These are phyloP conservation scores for Oenanthe melanoleuca DNA, from an alignment of 2,113 vertebrate species.

Conservation along the genomic window DNA sequence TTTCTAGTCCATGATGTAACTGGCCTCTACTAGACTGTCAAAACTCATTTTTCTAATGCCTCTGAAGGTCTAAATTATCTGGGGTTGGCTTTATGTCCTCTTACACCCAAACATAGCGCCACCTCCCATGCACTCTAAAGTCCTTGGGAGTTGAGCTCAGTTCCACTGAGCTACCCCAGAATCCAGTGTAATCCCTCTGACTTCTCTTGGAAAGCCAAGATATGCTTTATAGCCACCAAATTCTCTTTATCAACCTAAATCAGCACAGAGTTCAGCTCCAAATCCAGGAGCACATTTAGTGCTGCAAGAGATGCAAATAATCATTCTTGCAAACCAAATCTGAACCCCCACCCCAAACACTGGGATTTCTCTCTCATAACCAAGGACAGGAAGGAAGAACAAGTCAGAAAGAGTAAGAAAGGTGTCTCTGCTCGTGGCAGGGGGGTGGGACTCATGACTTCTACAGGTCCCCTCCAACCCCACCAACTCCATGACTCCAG, in stretches of 20 bases:
- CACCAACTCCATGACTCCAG: not conserved
- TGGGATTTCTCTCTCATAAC: not conserved
- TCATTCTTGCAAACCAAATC: not conserved
- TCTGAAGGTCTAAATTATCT: not conserved
- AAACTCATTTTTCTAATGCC: not conserved
- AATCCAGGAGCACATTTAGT: not conserved
- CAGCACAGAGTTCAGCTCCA: not conserved
- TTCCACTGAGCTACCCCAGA: not conserved
- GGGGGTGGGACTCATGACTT: not conserved
- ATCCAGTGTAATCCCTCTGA: not conserved
- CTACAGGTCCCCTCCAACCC: not conserved
- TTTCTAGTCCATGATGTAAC: not conserved
- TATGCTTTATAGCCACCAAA: not conserved
- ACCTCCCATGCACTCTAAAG: accelerated
- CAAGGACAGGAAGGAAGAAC: not conserved
- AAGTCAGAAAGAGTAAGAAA: not conserved
- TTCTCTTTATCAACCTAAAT: not conserved
- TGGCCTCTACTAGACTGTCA: not conserved
- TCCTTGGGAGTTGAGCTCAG: accelerated
- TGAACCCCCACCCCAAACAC: not conserved
- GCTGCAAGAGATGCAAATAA: not conserved
- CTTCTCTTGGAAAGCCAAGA: not conserved
- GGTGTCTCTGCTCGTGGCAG: not conserved
- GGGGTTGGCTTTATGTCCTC: not conserved
- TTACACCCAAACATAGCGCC: not conserved